A percentile compares a stretch with the other conserved stretches of the same genome.
Conservation (phyloP, 2,888 invertebrate species). For the Lycocerus yunnanus region DNA sequence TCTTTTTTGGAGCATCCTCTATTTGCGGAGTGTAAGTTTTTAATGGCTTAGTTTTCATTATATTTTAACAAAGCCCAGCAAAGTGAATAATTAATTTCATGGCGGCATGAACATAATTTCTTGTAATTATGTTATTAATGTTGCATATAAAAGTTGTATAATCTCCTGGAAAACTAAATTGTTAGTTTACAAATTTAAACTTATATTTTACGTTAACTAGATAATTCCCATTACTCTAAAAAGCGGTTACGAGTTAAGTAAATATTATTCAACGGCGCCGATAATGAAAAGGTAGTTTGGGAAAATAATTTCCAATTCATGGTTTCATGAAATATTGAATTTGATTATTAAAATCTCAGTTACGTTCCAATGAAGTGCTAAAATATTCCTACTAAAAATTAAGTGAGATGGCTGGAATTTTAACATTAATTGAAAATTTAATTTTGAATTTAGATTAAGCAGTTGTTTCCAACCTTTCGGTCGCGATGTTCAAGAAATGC, state of each 20-base stretch:
- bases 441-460: background rate
- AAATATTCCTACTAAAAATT: background rate
- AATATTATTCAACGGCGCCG: background rate
- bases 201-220: background rate
- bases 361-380: background rate
- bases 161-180: background rate
- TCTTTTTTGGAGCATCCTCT: no score
- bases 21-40: background rate
- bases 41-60: background rate
- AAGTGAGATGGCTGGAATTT: background rate
- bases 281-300: background rate
- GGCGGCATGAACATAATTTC: background rate
- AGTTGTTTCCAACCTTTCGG: no score
- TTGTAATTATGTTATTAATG: background rate
- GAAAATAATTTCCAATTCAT: background rate
- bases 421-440: background rate
- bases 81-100: background rate
- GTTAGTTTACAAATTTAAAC: background rate
- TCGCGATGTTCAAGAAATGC: no score
- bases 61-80: background rate
- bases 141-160: background rate
- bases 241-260: background rate
- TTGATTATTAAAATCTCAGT: background rate
- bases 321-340: background rate
- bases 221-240: background rate